Percentiles rank a stretch among this genome's conserved stretches.
These are phyloP conservation scores for Trissolcus brochymenae DNA, from an alignment of 2,888 invertebrate species.

Conservation along the genomic window DNA sequence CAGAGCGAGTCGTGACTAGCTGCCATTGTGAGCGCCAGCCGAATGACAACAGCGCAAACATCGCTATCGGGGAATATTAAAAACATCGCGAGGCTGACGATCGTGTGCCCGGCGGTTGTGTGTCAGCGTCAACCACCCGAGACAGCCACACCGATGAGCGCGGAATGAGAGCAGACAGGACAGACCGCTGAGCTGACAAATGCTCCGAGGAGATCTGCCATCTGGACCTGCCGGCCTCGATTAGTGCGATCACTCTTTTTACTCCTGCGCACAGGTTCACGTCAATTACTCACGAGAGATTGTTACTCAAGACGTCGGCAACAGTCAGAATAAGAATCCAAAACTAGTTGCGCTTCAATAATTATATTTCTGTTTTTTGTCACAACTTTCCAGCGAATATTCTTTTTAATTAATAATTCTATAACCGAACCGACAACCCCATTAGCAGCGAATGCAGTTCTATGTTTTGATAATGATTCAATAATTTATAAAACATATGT, in stretches of 20 bases:
- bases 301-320: background rate
- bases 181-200: background rate
- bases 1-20: constrained; percentile 38
- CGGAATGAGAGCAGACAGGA: background rate
- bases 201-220: constrained; percentile 1
- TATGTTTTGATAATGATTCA: too few relatives aligned
- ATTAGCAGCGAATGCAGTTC: too few relatives aligned
- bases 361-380: too few relatives aligned
- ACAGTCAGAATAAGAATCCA: too few relatives aligned
- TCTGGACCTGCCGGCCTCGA: constrained; percentile 2
- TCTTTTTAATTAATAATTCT: too few relatives aligned
- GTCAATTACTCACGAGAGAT: background rate
- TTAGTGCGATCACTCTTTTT: background rate
- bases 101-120: constrained; percentile 38
- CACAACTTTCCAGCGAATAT: too few relatives aligned
- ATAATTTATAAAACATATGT: too few relatives aligned
- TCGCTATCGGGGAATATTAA: constrained; percentile 72
- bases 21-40: constrained; percentile 61
- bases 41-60: constrained; percentile 71
- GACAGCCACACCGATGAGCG: constrained; percentile 22
- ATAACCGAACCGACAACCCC: too few relatives aligned
- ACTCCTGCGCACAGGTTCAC: background rate
- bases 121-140: constrained; percentile 31
- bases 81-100: constrained; percentile 62
- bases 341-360: too few relatives aligned